Conservation (phyloP, 37 sponge, comb jelly and placozoan genomes). For the Haliclona indistincta region DNA sequence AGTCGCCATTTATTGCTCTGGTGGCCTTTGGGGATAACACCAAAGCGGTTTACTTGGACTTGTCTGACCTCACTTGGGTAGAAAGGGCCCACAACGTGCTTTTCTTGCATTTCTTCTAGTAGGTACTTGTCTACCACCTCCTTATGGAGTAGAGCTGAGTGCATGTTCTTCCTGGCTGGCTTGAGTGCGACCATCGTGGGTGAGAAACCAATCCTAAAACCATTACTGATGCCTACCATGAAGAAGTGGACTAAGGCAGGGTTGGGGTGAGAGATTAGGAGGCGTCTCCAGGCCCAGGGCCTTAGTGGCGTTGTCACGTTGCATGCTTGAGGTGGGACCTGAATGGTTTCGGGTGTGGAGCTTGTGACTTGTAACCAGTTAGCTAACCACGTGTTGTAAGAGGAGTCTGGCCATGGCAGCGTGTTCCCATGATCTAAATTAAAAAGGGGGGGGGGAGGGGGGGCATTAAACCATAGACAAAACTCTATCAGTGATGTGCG, state of each 20-base stretch:
- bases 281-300: too few species aligned
- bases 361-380: too few species aligned
- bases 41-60: background rate
- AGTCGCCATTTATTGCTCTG: conserved; percentile 14
- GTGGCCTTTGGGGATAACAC: conserved; percentile 13
- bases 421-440: too few species aligned
- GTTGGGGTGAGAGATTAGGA: background rate
- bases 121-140: conserved; percentile 4
- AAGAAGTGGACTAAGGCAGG: background rate
- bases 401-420: too few species aligned
- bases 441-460: too few species aligned
- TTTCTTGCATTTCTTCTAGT: background rate
- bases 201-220: background rate
- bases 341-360: background rate
- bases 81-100: background rate
- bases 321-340: too few species aligned
- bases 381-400: too few species aligned
- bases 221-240: background rate
- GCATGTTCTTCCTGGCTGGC: background rate
- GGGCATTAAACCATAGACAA: too few species aligned
- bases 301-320: too few species aligned
- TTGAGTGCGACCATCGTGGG: background rate
- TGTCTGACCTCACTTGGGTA: too few species aligned
- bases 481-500: too few species aligned
- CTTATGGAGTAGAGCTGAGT: background rate